A percentile compares a stretch with the other conserved stretches of the same genome.
Conservation (phyloP, 2,797 vertebrate species). For the Setipinna tenuifilis region DNA sequence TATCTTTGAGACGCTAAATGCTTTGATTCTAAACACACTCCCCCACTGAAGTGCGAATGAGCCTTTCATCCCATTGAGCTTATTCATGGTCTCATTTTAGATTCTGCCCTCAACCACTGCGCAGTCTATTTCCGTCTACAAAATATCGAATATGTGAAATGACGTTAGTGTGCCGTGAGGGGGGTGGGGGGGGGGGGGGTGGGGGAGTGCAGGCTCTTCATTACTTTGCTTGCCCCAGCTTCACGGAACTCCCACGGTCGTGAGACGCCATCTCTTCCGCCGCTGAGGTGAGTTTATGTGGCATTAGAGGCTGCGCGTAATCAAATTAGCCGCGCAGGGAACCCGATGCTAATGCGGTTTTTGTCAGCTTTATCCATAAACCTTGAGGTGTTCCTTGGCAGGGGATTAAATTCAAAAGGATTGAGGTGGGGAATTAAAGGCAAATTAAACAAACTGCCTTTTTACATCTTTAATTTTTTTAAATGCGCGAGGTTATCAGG, state of each 20-base stretch:
- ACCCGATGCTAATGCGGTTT: conserved; percentile 62
- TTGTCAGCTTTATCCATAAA: conserved; percentile 51
- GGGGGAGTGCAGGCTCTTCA: conserved; percentile 33
- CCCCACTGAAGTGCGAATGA: not conserved
- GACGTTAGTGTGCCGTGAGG: not conserved
- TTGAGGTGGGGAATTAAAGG: conserved; percentile 32
- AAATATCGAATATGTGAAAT: not conserved
- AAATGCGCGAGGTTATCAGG: not conserved
- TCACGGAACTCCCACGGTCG: conserved; percentile 35
- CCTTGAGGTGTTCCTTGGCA: conserved; percentile 10
- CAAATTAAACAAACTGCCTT: conserved; percentile 34
- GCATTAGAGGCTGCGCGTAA: conserved; percentile 54
- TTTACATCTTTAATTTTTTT: not conserved
- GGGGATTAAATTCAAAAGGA: conserved; percentile 43
- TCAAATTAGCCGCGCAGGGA: conserved; percentile 54
- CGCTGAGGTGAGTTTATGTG: conserved; percentile 44
- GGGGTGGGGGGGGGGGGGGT: not conserved
- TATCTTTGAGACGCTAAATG: conserved; percentile 1
- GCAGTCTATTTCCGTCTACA: not conserved
- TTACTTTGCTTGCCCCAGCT: conserved; percentile 20
- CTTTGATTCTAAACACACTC: conserved; percentile 6
- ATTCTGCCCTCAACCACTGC: not conserved
- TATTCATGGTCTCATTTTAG: conserved; percentile 7
- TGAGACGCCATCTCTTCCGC: conserved; percentile 33
- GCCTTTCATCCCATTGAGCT: not conserved